Evolutionary conservation across 2,888 invertebrate genomes (phyloP).

Genomic region (Dioctria linearis): DNA sequence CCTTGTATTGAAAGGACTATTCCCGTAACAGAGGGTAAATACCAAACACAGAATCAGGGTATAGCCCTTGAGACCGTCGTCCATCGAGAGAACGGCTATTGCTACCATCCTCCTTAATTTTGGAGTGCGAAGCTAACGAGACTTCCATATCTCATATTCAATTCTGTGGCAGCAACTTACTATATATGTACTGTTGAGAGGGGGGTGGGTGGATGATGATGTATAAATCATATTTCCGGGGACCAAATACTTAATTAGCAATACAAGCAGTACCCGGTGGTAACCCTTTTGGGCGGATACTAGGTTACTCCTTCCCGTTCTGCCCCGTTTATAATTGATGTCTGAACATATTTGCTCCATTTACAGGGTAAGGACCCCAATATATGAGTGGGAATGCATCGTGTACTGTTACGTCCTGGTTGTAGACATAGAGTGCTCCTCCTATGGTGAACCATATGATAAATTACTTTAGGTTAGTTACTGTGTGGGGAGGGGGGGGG

Average conservation of each 20-base stretch:
- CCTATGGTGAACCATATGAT: constrained; percentile 40
- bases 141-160: constrained; percentile 47
- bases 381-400: constrained; percentile 49
- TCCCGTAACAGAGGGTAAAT: constrained; percentile 5
- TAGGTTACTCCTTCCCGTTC: constrained; percentile 21
- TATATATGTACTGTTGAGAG: constrained; percentile 50
- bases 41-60: constrained; percentile 23
- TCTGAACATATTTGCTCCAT: constrained; percentile 47
- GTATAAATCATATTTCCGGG: constrained; percentile 61
- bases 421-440: constrained; percentile 32
- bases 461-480: constrained; percentile 31
- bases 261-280: constrained; percentile 54
- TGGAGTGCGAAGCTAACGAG: constrained; percentile 4
- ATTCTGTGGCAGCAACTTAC: constrained; percentile 56
- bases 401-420: constrained; percentile 36
- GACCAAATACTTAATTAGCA: constrained; percentile 61
- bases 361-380: constrained; percentile 41
- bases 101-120: not conserved
- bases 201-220: constrained; percentile 57
- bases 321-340: constrained; percentile 41
- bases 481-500: too few species aligned
- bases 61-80: constrained; percentile 38
- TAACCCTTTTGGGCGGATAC: constrained; percentile 41
- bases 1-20: constrained; percentile 43
- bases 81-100: constrained; percentile 8